Conservation (phyloP, 2,888 invertebrate species). For the Dicycla oo region DNA sequence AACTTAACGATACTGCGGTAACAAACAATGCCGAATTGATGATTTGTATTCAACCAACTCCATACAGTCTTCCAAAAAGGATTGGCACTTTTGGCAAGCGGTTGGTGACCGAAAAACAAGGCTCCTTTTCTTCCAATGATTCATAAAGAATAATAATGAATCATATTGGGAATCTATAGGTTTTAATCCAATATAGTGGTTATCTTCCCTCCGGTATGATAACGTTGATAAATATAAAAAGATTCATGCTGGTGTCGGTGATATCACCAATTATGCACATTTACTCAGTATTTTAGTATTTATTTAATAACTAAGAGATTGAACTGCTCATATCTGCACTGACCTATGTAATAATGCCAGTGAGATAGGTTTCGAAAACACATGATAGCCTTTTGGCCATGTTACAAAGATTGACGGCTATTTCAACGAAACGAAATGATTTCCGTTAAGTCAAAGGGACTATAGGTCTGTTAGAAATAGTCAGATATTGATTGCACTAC, state of each 20-base stretch:
- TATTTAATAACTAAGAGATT: constrained; percentile 27
- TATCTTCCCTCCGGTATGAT: constrained; percentile 9
- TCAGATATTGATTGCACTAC: no score
- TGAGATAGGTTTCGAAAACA: constrained; percentile 17
- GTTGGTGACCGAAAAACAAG: constrained; percentile 26
- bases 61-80: background rate
- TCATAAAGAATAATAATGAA: constrained; percentile 8
- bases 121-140: background rate
- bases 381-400: constrained; percentile 32
- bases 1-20: background rate
- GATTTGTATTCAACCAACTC: constrained; percentile 24
- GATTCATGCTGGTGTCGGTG: background rate
- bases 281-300: constrained; percentile 18
- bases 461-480: background rate
- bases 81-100: constrained; percentile 1
- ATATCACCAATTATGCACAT: constrained; percentile 9
- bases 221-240: background rate
- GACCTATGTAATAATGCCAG: constrained; percentile 33
- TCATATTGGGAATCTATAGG: background rate
- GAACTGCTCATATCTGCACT: constrained; percentile 32
- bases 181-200: background rate
- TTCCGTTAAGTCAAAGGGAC: background rate
- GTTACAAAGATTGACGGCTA: background rate
- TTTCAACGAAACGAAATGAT: no score
- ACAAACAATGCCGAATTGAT: background rate